Evolutionary conservation across 2,113 vertebrate species (phyloP).

Genomic region (Phaethornis superciliosus): DNA sequence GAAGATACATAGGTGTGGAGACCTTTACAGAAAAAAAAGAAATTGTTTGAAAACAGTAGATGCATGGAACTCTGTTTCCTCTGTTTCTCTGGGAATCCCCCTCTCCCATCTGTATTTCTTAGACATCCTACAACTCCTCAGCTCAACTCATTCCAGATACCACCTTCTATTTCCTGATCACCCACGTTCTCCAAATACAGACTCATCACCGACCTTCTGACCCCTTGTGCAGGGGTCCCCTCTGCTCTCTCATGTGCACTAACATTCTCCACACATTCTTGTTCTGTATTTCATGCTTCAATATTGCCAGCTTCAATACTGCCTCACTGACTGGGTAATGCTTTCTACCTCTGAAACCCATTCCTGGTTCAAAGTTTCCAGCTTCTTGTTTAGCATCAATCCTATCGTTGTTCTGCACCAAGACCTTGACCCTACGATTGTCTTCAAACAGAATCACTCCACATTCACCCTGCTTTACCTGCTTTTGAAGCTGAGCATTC

Average conservation of each 20-base stretch:
- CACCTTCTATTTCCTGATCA: not conserved
- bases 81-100: not conserved
- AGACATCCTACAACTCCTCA: not conserved
- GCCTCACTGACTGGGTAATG: fast-evolving
- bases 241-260: not conserved
- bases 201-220: not conserved
- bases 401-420: not conserved
- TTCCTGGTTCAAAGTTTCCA: not conserved
- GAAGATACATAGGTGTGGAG: not conserved
- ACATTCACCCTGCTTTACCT: not conserved
- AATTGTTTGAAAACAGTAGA: not conserved
- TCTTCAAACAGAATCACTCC: not conserved
- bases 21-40: not conserved
- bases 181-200: not conserved
- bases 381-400: not conserved
- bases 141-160: not conserved
- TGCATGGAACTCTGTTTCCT: not conserved
- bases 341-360: not conserved
- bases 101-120: not conserved
- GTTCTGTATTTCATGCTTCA: not conserved
- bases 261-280: not conserved
- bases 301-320: not conserved
- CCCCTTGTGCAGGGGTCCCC: not conserved
- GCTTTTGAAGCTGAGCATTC: not conserved
- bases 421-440: not conserved